A percentile compares a stretch with the other conserved stretches of the same genome.
phyloP scores from a whole-genome alignment of 1,140 invertebrate genomes.

The Euglossa dilemma region DNA sequence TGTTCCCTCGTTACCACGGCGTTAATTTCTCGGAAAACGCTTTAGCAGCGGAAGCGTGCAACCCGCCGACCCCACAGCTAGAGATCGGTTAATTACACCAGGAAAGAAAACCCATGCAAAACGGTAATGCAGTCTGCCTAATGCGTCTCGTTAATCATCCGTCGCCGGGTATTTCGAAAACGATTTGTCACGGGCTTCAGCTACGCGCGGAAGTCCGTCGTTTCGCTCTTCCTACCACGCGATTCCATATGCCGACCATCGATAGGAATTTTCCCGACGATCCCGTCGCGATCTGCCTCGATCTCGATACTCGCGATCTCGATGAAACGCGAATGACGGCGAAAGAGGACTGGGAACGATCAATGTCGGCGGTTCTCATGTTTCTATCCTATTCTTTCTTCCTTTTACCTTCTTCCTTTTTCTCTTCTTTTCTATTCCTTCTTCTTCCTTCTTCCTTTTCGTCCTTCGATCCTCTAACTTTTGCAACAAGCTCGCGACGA shows the following conservation, averaged over 20 bases:
- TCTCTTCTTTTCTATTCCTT: no score
- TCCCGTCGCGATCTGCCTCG: no score
- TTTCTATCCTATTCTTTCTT: not conserved
- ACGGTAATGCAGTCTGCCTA: not conserved
- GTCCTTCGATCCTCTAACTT: not conserved
- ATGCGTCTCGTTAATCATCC: not conserved
- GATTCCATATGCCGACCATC: not conserved
- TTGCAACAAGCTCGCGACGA: not conserved
- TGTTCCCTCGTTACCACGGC: not conserved
- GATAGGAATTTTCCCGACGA: not conserved
- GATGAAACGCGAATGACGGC: not conserved
- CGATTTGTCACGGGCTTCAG: not conserved
- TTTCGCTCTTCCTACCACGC: no score
- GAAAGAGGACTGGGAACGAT: not conserved
- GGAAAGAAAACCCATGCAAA: not conserved
- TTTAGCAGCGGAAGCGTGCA: not conserved
- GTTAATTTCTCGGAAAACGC: not conserved
- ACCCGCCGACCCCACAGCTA: not conserved
- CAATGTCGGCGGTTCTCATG: not conserved
- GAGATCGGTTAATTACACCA: not conserved
- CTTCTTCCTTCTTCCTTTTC: not conserved
- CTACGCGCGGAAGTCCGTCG: not conserved
- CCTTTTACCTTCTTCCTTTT: not conserved
- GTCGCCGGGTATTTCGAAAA: not conserved
- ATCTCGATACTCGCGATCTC: not conserved